A percentile compares a stretch with the other conserved stretches of the same genome.
Conservation (phyloP, 2,797 vertebrate genomes). For the Anolis apletophallus region DNA sequence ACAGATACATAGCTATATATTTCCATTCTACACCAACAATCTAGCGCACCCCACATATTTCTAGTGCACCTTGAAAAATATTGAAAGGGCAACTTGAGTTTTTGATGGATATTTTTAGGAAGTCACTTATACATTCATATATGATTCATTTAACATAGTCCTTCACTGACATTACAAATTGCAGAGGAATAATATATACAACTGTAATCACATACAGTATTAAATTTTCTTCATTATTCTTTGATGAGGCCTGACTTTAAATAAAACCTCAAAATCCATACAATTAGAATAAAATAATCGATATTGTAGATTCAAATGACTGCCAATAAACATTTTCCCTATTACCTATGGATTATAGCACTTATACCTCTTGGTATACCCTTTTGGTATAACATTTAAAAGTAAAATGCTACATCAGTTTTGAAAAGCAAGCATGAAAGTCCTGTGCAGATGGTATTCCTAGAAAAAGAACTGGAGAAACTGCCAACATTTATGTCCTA, state of each 20-base stretch:
- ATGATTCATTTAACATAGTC: neutral
- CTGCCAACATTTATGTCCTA: conserved; percentile 20
- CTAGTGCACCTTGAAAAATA: neutral
- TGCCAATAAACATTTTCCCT: conserved; percentile 16
- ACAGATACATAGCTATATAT: neutral
- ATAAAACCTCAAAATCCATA: conserved; percentile 18
- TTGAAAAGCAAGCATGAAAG: conserved; percentile 13
- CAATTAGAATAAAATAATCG: conserved; percentile 7
- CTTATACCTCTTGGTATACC: neutral
- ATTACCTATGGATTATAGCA: neutral
- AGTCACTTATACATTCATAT: neutral
- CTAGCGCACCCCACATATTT: neutral
- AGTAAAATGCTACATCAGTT: conserved; percentile 15
- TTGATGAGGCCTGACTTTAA: conserved; percentile 4
- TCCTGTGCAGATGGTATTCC: neutral
- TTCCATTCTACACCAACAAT: neutral
- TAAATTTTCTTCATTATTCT: neutral
- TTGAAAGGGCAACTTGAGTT: neutral
- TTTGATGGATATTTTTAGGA: neutral
- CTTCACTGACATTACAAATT: neutral
- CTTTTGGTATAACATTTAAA: neutral
- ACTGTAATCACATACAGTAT: conserved; percentile 16
- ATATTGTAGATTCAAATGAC: conserved; percentile 6
- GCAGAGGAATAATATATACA: neutral
- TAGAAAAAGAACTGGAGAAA: conserved; percentile 26